Percentiles rank a stretch among this genome's conserved stretches.
Conservation (phyloP, 2,113 vertebrate species). For the Halichoeres trimaculatus region DNA sequence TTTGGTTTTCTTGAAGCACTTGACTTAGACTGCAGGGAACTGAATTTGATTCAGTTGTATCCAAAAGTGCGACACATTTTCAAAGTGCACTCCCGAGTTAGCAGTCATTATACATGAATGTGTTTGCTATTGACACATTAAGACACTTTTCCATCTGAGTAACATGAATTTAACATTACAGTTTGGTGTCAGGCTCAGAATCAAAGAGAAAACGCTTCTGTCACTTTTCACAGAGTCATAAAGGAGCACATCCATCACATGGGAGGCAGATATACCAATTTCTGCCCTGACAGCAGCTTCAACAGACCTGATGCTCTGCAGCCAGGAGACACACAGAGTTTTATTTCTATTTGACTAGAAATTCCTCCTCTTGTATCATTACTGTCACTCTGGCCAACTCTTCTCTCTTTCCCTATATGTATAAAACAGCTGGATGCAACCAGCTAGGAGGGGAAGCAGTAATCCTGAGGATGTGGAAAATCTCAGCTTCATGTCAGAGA, state of each 20-base stretch:
- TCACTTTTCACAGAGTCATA: slow-evolving; percentile 51
- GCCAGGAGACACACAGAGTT: slow-evolving; percentile 29
- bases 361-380: slow-evolving; percentile 17
- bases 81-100: background rate
- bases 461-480: background rate
- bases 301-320: slow-evolving; percentile 43
- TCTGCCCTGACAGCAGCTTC: slow-evolving; percentile 62
- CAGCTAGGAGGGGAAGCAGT: background rate
- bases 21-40: background rate
- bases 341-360: slow-evolving; percentile 13
- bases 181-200: slow-evolving; percentile 31
- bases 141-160: background rate
- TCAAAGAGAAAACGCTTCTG: slow-evolving; percentile 37
- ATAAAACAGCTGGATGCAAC: slow-evolving; percentile 13
- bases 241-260: slow-evolving; percentile 55
- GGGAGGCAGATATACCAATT: slow-evolving; percentile 53
- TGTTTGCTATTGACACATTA: background rate
- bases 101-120: slow-evolving; percentile 18
- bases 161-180: slow-evolving; percentile 39
- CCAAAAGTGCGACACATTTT: background rate
- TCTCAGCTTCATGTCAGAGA: background rate
- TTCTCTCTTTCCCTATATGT: background rate
- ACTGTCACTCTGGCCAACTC: slow-evolving; percentile 22
- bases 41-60: background rate
- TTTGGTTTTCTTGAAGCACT: background rate